Evolutionary conservation across 1,140 invertebrate species (phyloP).

Genomic region (Geopemphigus sp.): DNA sequence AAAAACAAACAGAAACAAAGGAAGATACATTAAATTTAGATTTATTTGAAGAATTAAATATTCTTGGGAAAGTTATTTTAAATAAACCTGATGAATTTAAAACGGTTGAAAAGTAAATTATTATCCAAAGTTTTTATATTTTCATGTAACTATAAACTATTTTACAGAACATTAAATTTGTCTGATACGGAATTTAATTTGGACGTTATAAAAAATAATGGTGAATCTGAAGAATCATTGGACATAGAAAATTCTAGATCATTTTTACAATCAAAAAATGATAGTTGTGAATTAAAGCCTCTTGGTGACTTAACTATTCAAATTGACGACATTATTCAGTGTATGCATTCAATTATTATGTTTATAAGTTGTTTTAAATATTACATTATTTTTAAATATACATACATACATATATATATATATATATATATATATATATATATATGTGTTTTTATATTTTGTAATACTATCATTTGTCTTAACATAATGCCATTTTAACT

Average conservation of each 20-base stretch:
- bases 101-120: slow-evolving; percentile 4
- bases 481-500: too few relatives aligned
- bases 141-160: neutral
- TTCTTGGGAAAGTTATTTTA: slow-evolving; percentile 24
- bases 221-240: neutral
- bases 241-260: neutral
- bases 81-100: slow-evolving; percentile 17
- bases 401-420: too few relatives aligned
- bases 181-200: neutral
- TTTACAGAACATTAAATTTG: neutral
- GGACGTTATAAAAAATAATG: neutral
- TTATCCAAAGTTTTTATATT: neutral
- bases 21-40: neutral
- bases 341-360: neutral
- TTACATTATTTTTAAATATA: neutral
- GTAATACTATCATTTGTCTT: neutral
- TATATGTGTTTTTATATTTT: neutral
- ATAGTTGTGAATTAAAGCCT: slow-evolving; percentile 1
- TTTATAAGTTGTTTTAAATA: slow-evolving; percentile 1
- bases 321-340: slow-evolving; percentile 34
- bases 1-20: neutral
- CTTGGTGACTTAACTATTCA: slow-evolving; percentile 21
- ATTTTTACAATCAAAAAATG: neutral
- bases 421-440: neutral
- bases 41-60: slow-evolving; percentile 45